Base-by-base conservation (phyloP, 2,797 vertebrate species). In the Thaleichthys pacificus region DNA sequence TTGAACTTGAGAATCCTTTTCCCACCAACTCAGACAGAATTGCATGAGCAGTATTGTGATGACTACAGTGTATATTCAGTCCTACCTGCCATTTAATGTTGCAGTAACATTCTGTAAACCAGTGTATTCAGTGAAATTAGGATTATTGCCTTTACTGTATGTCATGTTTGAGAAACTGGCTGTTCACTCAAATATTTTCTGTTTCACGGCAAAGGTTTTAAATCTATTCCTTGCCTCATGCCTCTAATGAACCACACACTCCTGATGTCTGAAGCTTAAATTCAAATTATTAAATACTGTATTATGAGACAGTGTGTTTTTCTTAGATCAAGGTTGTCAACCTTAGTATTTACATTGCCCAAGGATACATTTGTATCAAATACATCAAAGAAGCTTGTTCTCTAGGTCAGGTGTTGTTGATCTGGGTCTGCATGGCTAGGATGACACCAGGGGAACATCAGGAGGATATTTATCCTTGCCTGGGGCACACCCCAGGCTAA, bases 1-100 rank as follows among this genome's bases (percentile, higher is more conserved):
- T 57, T 58, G 28, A 56, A 58, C 67, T 38, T 64, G 6, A 69
- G 67, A 5, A n/a, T n/a, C 30, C 58, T 30, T 56, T 56, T 22
- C 54, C 28, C 19, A 57, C 67, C 57, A 35, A 58, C 9, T 65
- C 67, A 38, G 51, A 69, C 12, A 58, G 57, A n/a, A 42, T 15
- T 35, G 19, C 32, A 17, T 28, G 61, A 24, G 24, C 24, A 12
- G 22, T 61, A 6, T 32, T 63, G 30, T 63, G 26, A 30, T 35
- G 17, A 56, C 54, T 56, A 42, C 38, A 42, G 38, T 11, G 38
- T 42, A 42, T 6, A 35, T 42, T 42, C 38, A 42, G 38, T 42
- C 11, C 38, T 42, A 12, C 11, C 9, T 3, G 11, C 38, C 11
- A 42, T 42, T 12, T 12, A 42, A 38, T 9, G 35, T 9, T 38